phyloP scores from a whole-genome alignment of 2,113 vertebrate species.

The Macrotus californicus region DNA sequence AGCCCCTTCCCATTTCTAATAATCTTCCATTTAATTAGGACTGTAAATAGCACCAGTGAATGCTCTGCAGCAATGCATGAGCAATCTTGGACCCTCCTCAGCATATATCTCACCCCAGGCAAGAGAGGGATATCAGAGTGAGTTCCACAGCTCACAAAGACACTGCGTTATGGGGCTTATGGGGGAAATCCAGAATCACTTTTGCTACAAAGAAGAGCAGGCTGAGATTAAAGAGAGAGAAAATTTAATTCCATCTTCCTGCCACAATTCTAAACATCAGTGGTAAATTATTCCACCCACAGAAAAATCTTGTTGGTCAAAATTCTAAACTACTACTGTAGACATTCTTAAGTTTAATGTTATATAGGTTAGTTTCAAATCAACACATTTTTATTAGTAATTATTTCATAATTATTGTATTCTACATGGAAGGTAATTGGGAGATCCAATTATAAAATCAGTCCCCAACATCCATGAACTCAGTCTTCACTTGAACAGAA shows the following conservation, averaged over 20 bases:
- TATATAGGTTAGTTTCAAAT: background rate
- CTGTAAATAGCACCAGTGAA: slow-evolving; percentile 41
- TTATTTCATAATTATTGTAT: background rate
- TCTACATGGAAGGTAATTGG: background rate
- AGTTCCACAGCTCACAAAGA: background rate
- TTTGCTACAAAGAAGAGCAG: background rate
- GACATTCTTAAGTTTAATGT: background rate
- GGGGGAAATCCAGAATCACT: background rate
- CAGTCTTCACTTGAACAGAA: background rate
- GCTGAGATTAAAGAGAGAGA: background rate
- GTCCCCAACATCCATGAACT: background rate
- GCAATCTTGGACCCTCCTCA: background rate
- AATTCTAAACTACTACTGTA: background rate
- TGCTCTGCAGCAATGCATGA: background rate
- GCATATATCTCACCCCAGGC: background rate
- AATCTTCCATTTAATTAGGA: slow-evolving; percentile 58
- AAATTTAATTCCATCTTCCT: background rate
- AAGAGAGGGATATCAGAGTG: background rate
- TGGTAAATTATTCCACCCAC: background rate
- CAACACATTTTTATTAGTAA: background rate
- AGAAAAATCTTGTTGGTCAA: background rate
- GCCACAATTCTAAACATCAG: background rate
- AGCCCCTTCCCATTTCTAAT: slow-evolving; percentile 61
- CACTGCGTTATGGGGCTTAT: background rate
- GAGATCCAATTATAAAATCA: background rate